Conservation (phyloP, 2,888 invertebrate genomes). For the Cordylochernes scorpioides region DNA sequence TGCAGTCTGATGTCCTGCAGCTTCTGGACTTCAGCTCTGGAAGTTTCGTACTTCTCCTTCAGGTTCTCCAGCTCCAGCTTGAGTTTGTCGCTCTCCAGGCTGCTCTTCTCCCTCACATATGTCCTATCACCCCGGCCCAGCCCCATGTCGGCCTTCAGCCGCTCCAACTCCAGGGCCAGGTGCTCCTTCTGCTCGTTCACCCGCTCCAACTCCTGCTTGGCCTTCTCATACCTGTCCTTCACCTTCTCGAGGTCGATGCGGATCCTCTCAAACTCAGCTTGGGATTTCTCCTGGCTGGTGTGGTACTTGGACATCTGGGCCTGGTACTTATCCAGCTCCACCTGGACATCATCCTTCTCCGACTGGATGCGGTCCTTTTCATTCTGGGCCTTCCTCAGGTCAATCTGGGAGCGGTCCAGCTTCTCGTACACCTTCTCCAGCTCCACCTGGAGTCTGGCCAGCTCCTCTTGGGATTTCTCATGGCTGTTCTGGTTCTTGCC, state of each 20-base stretch:
- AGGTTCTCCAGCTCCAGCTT: slow-evolving; percentile 14
- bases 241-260: slow-evolving; percentile 14
- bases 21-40: slow-evolving; percentile 10
- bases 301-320: slow-evolving; percentile 47
- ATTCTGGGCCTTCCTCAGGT: slow-evolving; percentile 31
- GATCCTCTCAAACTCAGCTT: slow-evolving; percentile 15
- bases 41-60: slow-evolving; percentile 14
- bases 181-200: slow-evolving; percentile 8
- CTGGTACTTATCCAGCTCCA: slow-evolving; percentile 45
- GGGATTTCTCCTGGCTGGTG: slow-evolving; percentile 21
- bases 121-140: slow-evolving; percentile 7
- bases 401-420: slow-evolving; percentile 44
- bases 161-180: slow-evolving; percentile 6
- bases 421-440: slow-evolving; percentile 72
- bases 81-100: slow-evolving; percentile 10
- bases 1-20: slow-evolving; percentile 12
- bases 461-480: slow-evolving; percentile 68
- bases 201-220: slow-evolving; percentile 10
- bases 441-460: slow-evolving; percentile 60
- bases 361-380: slow-evolving; percentile 40
- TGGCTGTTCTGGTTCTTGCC: slow-evolving; percentile 56
- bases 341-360: slow-evolving; percentile 47
- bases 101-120: slow-evolving; percentile 8
- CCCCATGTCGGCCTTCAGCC: slow-evolving; percentile 9
- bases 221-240: slow-evolving; percentile 12